These are phyloP conservation scores for Anneissia japonica DNA, from an alignment of 35 echinoderm and acorn worm genomes.

Conservation along the genomic window DNA sequence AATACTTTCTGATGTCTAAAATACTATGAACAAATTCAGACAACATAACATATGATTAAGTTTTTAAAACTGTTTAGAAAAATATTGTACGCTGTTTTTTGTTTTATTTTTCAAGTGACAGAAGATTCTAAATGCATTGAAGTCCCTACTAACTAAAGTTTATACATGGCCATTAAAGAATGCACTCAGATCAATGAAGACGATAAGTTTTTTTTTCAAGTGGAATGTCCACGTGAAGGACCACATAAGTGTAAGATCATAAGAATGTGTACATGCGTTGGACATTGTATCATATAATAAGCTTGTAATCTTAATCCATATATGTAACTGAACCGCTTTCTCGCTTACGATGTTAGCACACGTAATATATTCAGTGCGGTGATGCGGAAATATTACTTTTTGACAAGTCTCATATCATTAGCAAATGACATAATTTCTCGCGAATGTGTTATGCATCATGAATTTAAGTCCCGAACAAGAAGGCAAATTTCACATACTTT, in stretches of 20 bases:
- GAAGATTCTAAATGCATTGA: neutral
- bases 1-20: too few species aligned
- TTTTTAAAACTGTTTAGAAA: too few species aligned
- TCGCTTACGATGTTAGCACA: neutral
- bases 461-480: neutral
- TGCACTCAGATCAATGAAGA: neutral
- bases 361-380: neutral
- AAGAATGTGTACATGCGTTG: neutral
- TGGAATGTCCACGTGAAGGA: neutral
- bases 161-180: neutral
- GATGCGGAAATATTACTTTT: neutral
- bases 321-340: neutral
- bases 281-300: neutral
- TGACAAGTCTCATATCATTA: neutral
- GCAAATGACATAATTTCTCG: neutral
- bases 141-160: neutral
- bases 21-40: too few species aligned
- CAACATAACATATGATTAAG: too few species aligned
- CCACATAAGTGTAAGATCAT: neutral
- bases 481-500: neutral
- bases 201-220: neutral
- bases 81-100: neutral
- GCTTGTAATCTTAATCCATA: neutral
- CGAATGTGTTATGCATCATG: neutral
- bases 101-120: neutral